Evolutionary conservation across 2,113 vertebrate species (phyloP).

Genomic region (Notarius quadriscutis): DNA sequence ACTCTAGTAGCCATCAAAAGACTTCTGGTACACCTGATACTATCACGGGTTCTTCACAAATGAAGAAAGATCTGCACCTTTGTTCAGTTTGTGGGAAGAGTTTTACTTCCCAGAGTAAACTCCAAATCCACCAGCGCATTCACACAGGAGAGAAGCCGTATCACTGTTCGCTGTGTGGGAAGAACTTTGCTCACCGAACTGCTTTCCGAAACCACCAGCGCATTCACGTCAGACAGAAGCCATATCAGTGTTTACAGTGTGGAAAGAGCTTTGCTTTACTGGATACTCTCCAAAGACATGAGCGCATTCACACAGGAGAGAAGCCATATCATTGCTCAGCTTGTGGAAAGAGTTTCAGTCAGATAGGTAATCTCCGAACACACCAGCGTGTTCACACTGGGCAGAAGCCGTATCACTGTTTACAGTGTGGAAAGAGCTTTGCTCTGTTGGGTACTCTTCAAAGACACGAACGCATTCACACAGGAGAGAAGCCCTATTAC

Average conservation of each 20-base stretch:
- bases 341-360: neutral
- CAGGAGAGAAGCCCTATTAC: neutral
- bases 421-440: neutral
- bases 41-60: neutral
- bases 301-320: neutral
- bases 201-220: neutral
- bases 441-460: neutral
- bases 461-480: neutral
- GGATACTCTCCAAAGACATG: neutral
- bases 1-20: neutral
- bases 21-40: neutral
- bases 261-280: neutral
- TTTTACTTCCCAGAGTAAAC: neutral
- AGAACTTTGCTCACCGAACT: neutral
- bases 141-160: slow-evolving; percentile 6
- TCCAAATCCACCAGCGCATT: neutral
- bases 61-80: neutral
- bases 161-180: neutral
- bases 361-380: neutral
- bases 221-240: neutral
- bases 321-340: neutral
- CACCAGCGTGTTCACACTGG: slow-evolving; percentile 8
- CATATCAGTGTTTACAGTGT: neutral
- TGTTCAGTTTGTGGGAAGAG: slow-evolving; percentile 1
- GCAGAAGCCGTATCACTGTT: neutral